phyloP scores from a whole-genome alignment of 35 echinoderm and acorn worm species.

The Acanthaster planci region DNA sequence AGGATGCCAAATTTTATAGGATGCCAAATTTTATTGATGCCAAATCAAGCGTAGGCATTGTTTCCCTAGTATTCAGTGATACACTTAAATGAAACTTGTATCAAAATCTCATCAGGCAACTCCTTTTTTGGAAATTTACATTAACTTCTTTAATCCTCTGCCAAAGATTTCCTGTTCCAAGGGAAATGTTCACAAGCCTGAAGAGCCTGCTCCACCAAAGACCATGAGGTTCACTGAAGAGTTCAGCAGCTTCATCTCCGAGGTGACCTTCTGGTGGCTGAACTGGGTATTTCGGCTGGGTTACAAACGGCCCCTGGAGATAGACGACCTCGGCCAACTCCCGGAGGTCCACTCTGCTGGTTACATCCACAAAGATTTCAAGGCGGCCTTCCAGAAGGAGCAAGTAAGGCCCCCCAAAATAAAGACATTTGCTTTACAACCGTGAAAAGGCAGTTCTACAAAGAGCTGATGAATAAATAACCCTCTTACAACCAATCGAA shows the following conservation, averaged over 20 bases:
- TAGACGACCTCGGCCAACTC: conserved; percentile 67
- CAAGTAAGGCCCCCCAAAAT: conserved; percentile 34
- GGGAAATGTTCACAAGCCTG: background rate
- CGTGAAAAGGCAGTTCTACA: no score
- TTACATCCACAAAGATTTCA: conserved; percentile 59
- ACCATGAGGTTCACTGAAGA: conserved; percentile 66
- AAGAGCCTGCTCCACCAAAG: background rate
- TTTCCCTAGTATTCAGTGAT: no score
- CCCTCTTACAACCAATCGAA: no score
- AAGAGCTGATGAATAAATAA: no score
- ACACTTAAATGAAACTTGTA: no score
- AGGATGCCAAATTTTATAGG: no score
- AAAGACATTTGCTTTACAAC: no score
- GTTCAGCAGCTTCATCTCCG: conserved; percentile 58
- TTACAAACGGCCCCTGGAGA: conserved; percentile 72
- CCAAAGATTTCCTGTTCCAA: background rate
- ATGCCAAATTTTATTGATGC: no score
- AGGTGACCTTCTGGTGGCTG: conserved; percentile 72
- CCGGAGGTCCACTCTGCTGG: conserved; percentile 64
- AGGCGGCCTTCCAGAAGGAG: conserved; percentile 43
- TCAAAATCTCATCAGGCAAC: no score
- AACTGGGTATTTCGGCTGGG: conserved; percentile 82
- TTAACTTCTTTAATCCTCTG: no score
- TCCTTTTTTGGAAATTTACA: no score
- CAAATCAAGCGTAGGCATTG: no score